Evolutionary conservation across 2,888 invertebrate genomes (phyloP).

Genomic region (Sesia apiformis): DNA sequence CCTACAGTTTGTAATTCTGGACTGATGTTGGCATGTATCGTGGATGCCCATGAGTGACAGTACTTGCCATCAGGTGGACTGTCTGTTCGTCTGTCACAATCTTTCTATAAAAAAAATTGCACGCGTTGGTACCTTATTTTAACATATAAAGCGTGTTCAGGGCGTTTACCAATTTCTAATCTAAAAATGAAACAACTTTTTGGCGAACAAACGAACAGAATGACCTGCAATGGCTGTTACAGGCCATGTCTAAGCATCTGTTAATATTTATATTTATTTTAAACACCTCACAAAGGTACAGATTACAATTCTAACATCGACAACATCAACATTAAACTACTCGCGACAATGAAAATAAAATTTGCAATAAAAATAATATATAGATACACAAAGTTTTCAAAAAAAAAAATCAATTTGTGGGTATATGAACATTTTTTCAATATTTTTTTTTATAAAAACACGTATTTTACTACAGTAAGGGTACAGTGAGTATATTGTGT

Average conservation of each 20-base stretch:
- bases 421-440: slow-evolving; percentile 58
- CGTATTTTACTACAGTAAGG: slow-evolving; percentile 20
- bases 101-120: no score
- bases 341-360: slow-evolving; percentile 6
- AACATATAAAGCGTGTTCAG: no score
- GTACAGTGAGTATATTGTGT: not conserved
- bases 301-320: slow-evolving; percentile 19
- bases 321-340: slow-evolving; percentile 7
- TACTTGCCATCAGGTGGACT: no score
- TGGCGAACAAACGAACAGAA: slow-evolving; percentile 48
- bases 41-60: no score
- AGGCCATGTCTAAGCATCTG: slow-evolving; percentile 49
- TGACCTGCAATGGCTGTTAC: slow-evolving; percentile 64
- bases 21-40: no score
- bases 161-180: no score
- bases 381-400: slow-evolving; percentile 13
- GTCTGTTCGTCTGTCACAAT: no score
- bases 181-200: not conserved
- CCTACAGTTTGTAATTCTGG: no score
- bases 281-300: slow-evolving; percentile 14
- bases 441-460: slow-evolving; percentile 54
- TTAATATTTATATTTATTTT: slow-evolving; percentile 24
- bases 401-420: slow-evolving; percentile 33
- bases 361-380: slow-evolving; percentile 9
- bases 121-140: no score